Evolutionary conservation across 2,797 vertebrate species (phyloP).

Genomic region (Podargus strigoides): DNA sequence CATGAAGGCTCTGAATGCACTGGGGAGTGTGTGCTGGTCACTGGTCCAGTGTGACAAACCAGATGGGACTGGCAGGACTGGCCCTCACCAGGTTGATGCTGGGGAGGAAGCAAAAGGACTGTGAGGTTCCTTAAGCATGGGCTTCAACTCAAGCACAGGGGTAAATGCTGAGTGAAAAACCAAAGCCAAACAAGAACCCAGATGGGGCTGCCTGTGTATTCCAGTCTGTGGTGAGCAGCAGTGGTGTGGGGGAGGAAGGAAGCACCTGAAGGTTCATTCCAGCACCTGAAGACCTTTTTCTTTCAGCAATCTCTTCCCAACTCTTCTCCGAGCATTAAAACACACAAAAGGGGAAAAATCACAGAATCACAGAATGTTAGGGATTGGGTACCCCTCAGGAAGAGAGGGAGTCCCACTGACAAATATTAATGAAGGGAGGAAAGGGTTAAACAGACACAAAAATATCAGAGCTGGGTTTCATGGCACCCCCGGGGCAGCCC

Average conservation of each 20-base stretch:
- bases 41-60: neutral
- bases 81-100: neutral
- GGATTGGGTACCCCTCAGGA: neutral
- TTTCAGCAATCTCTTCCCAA: neutral
- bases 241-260: rapidly evolving
- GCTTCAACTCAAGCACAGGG: neutral
- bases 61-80: neutral
- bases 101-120: neutral
- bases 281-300: neutral
- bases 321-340: neutral
- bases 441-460: neutral
- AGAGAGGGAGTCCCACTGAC: neutral
- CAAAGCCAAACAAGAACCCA: neutral
- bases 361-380: no score
- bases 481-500: neutral
- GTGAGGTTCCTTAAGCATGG: neutral
- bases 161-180: neutral
- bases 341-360: neutral
- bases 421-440: neutral
- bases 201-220: neutral
- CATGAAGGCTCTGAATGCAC: rapidly evolving
- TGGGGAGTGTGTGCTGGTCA: neutral
- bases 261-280: neutral
- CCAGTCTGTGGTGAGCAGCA: neutral
- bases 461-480: neutral